These are phyloP conservation scores for Zootoca vivipara DNA, from an alignment of 2,113 vertebrate genomes.

Conservation along the genomic window DNA sequence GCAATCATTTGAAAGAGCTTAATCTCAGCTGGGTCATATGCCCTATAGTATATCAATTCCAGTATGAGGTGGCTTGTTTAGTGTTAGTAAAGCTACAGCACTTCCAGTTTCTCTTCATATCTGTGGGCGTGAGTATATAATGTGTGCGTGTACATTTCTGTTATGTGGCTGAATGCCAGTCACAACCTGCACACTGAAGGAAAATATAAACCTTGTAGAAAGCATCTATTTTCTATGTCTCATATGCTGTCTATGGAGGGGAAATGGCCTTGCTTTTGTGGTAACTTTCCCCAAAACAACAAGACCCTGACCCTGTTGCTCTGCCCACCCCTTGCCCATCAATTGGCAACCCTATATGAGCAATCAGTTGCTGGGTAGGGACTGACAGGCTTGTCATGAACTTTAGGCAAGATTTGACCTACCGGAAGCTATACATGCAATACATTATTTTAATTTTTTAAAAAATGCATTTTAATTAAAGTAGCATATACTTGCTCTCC, in stretches of 20 bases:
- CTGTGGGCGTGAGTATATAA: not conserved
- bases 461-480: not conserved
- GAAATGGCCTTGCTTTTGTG: not conserved
- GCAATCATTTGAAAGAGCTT: not conserved
- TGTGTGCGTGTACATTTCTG: not conserved
- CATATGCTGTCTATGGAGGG: rapidly evolving
- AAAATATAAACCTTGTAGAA: not conserved
- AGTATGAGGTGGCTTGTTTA: not conserved
- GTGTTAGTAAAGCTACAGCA: not conserved
- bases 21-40: not conserved
- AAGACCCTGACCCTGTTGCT: not conserved
- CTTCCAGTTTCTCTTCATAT: not conserved
- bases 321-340: no score
- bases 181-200: not conserved
- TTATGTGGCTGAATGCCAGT: not conserved
- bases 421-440: not conserved
- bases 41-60: not conserved
- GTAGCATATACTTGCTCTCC: not conserved
- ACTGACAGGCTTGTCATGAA: not conserved
- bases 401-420: not conserved
- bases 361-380: not conserved
- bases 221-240: not conserved
- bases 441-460: not conserved
- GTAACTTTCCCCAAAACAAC: not conserved
- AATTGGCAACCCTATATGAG: no score